Base-by-base conservation (phyloP, 2,797 vertebrate species). In the Protosalanx chinensis region DNA sequence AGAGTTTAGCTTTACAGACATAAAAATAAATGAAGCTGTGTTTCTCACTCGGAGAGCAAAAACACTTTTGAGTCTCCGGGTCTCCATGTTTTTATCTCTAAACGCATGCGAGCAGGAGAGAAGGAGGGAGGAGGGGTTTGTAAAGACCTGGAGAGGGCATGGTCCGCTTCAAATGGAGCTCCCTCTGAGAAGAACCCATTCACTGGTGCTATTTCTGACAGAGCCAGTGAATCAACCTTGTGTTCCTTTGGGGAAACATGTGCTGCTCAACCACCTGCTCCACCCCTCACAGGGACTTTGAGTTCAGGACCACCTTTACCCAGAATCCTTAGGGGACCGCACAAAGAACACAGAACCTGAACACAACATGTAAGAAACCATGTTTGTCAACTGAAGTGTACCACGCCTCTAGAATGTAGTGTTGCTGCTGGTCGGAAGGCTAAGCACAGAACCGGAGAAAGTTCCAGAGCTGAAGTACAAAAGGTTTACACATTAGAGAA, bases 221-320 rank as follows among this genome's bases (percentile, higher is more conserved):
- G 1, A 72, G 10, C 20, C 20, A 15, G 62, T 76, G 71, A 78
- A 78, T 68, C 1, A 4, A 2, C 33, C 51, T 51, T 76, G 59
- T 76, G 68, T 76, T n/a, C 69, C 51, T 18, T 32, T 18, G 51
- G 16, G 53, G 74, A 75, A 83, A 76, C 77, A 75, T 8, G 56
- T 13, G 57, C 59, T 10, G 2, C 61, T 33, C 12, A 32, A 33
- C 3, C 32, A 3, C 27, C 70, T 37, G 29, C 49, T 67, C 66
- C 58, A 68, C 60, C 59, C 62, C 60, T 58, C 80, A 61, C 72
- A 61, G 58, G 33, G 41, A 51, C 37, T 27, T 33, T 18, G 33
- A 41, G 79, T 77, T 74, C 74, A 62, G 41, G 57, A 59, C 30
- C 6, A 20, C 64, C 5, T 29, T 46, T 18, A 37, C 61, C 61